Evolutionary conservation across 30 jellyfish, hydroid and myxozoan species (phyloP), one percentile per base, ranked within the genome.

Genomic region (Aurelia sp.): DNA sequence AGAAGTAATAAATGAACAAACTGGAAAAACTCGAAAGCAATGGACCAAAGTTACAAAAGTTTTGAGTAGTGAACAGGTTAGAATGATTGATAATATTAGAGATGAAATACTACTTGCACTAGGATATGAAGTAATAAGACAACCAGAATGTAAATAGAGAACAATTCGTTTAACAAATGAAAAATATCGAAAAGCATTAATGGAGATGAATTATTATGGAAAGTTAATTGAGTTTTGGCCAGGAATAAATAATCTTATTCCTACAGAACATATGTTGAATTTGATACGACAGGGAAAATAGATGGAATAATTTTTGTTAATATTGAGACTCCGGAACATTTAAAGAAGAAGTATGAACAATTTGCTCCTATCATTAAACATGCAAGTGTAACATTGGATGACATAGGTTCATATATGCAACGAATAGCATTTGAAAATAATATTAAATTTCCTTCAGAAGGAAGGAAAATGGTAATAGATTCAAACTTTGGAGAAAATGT

Each of bases 341-440:
- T 30, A 17, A 59, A 47, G 31, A 31, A 17, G 3, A 23, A 27
- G 1, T 76, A 52, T 44, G 66, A 21, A 18, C 77, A 76, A 12
- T 76, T 76, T 76, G 77, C 87, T 2, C 87, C 76, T 1, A 76
- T 76, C 8, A 59, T 76, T n/a, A 74, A 74, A 61, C 85, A 74
- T 22, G 85, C 85, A 13, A 20, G 15, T 20, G 60, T 74, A 2
- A 74, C 55, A 18, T 21, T n/a, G 30, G 37, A 74, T 53, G 85
- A 74, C 12, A 53, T 74, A 4, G 85, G 77, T 33, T 35, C 18
- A 0, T 76, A 58, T 20, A 76, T 76, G 77, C 41, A 76, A 61
- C 30, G 31, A 0, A 13, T 50, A 3, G 57, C 73, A 1, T 60
- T 53, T 4, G 17, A 40, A 35, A 3, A 3, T 8, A 18, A 12